A percentile compares a stretch with the other conserved stretches of the same genome.
Evolutionary conservation across 2,888 invertebrate species (phyloP).

Genomic region (Venusia cambrica): DNA sequence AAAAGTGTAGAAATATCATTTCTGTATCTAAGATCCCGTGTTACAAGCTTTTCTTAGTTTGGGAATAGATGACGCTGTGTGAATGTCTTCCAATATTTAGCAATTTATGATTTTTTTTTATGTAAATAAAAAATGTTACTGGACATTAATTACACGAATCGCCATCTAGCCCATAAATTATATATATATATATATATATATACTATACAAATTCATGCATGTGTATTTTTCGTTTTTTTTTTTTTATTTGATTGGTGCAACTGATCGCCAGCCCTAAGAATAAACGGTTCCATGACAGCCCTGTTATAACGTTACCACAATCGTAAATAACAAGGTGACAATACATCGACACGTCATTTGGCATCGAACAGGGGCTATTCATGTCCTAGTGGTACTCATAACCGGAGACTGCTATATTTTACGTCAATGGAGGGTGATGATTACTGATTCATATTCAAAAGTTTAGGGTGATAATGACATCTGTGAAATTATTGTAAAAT

Average conservation of each 20-base stretch:
- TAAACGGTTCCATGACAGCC: slow-evolving; percentile 26
- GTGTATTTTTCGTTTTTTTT: background rate
- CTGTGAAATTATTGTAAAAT: slow-evolving; percentile 57
- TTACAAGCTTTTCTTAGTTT: too few species aligned
- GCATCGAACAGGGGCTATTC: slow-evolving; percentile 60
- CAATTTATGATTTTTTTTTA: too few species aligned
- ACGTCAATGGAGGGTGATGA: slow-evolving; percentile 63
- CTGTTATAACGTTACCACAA: slow-evolving; percentile 48
- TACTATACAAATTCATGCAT: too few species aligned
- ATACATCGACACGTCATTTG: slow-evolving; percentile 73
- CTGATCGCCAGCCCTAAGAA: slow-evolving; percentile 11
- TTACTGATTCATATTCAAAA: slow-evolving; percentile 62
- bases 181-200: too few species aligned
- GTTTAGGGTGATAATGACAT: slow-evolving; percentile 41
- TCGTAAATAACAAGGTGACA: slow-evolving; percentile 72
- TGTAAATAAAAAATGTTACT: too few species aligned
- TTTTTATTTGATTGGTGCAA: background rate
- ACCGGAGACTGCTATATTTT: too few species aligned
- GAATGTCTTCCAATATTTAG: too few species aligned
- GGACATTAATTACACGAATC: too few species aligned
- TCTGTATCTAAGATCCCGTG: too few species aligned
- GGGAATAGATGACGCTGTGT: too few species aligned
- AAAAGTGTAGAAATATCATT: too few species aligned
- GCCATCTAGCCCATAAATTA: too few species aligned
- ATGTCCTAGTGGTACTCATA: slow-evolving; percentile 60